Conservation (phyloP, 1,140 invertebrate genomes). For the Neomicropteryx cornuta region DNA sequence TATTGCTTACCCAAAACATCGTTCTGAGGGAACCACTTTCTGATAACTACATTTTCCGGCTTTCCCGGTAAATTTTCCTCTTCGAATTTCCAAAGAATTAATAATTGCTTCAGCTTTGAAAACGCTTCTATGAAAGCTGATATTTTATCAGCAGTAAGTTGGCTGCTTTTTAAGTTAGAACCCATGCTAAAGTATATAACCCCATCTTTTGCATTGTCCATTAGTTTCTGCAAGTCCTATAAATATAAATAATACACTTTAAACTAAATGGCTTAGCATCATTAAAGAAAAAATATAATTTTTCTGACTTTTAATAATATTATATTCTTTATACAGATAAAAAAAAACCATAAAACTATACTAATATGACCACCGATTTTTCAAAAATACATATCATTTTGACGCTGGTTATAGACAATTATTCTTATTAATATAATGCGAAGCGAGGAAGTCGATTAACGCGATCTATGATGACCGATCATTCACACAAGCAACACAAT, state of each 20-base stretch:
- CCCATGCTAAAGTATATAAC: constrained; percentile 51
- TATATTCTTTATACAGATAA: no score
- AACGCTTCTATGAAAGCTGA: constrained; percentile 32
- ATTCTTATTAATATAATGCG: no score
- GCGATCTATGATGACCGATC: no score
- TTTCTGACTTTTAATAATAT: no score
- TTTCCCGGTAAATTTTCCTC: constrained; percentile 27
- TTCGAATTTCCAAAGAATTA: constrained; percentile 51
- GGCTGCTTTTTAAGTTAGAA: constrained; percentile 39
- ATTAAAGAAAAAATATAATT: no score
- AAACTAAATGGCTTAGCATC: constrained; percentile 38
- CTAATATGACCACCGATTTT: constrained; percentile 28
- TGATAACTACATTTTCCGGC: constrained; percentile 43
- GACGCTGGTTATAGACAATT: no score
- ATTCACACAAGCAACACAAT: no score
- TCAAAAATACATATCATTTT: constrained; percentile 34
- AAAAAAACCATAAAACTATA: constrained; percentile 29
- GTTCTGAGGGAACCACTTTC: constrained; percentile 51
- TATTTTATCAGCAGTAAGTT: constrained; percentile 25
- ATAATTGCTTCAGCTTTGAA: constrained; percentile 35
- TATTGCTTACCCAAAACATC: constrained; percentile 42
- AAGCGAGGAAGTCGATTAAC: no score
- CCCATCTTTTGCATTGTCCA: constrained; percentile 41
- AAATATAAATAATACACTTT: constrained; percentile 13
- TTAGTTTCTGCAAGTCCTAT: constrained; percentile 36